These are phyloP conservation scores for Electrophaes corylata DNA, from an alignment of 2,888 invertebrate species.

Conservation along the genomic window DNA sequence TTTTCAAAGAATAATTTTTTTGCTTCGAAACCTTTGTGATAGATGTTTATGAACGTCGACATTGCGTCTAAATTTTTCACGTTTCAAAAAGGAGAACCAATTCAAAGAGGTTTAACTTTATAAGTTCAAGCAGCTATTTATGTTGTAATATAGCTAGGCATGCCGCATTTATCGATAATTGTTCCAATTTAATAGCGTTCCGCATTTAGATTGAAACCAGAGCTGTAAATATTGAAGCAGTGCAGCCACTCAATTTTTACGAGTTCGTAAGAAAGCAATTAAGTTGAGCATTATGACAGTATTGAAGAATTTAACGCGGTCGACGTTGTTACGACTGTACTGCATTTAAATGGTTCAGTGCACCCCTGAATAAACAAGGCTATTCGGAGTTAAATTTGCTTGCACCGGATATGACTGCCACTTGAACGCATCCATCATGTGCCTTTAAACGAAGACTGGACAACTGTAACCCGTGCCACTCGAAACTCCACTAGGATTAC, in stretches of 20 bases:
- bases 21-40: constrained; percentile 55
- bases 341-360: constrained; percentile 80
- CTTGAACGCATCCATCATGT: constrained; percentile 76
- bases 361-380: constrained; percentile 82
- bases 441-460: constrained; percentile 67
- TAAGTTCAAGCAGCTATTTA: constrained; percentile 35
- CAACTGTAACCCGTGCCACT: constrained; percentile 57
- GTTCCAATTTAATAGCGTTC: constrained; percentile 64
- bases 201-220: constrained; percentile 63
- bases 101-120: constrained; percentile 38
- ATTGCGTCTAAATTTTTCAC: constrained; percentile 43
- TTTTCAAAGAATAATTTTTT: no score
- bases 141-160: constrained; percentile 35
- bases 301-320: constrained; percentile 81
- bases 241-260: constrained; percentile 74
- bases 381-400: constrained; percentile 80
- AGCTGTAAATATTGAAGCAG: constrained; percentile 66
- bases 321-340: constrained; percentile 72
- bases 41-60: constrained; percentile 53
- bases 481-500: constrained; percentile 53
- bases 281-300: constrained; percentile 79
- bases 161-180: constrained; percentile 56
- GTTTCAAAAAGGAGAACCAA: constrained; percentile 47
- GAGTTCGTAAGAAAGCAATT: constrained; percentile 79
- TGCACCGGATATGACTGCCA: constrained; percentile 80